Evolutionary conservation across 2,113 vertebrate genomes (phyloP), one percentile per base, ranked within the genome.

Genomic region (Gasterosteus nipponicus): DNA sequence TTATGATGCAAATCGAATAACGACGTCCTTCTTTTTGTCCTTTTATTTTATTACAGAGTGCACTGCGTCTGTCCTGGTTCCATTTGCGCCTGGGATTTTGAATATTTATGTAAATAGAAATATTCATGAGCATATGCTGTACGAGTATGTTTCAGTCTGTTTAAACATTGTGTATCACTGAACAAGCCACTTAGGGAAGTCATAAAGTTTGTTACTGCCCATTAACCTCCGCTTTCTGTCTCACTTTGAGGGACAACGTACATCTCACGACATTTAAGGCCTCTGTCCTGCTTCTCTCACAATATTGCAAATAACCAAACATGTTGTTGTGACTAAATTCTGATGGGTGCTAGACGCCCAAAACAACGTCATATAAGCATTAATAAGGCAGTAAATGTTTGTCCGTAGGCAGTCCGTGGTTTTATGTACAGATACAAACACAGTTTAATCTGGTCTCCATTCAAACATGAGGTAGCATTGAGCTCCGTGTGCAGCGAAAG

Each of bases 111-210:
- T 51, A 42, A 57, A 51, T 68, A 68, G 72, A 73, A 31, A 68
- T 75, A 77, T 76, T 60, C 51, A 75, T 57, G 53, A 38, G 46
- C 70, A 81, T 87, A 69, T 83, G 69, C 46, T 63, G 19, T 19
- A 22, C 7, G 35, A 64, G 1, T 47, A 49, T 71, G 72, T 44
- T 46, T 66, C 11, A 80, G 26, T 11, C 42, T 78, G 72, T 82
- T 77, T 53, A 63, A 80, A 87, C 56, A 77, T 58, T 4, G 1
- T 35, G 18, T 56, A 58, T 38, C 33, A 33, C 59, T 69, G 16
- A 78, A 22, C 22, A 59, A 59, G 44, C 66, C 44, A 35, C 66
- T 70, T 44, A 71, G 57, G 11, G 12, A 41, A 73, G 66, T 69
- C 66, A 80, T 76, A 62, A 79, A 83, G 38, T 68, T 29, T 15